phyloP scores from a whole-genome alignment of 2,797 vertebrate species.

The Acanthiza pusilla region DNA sequence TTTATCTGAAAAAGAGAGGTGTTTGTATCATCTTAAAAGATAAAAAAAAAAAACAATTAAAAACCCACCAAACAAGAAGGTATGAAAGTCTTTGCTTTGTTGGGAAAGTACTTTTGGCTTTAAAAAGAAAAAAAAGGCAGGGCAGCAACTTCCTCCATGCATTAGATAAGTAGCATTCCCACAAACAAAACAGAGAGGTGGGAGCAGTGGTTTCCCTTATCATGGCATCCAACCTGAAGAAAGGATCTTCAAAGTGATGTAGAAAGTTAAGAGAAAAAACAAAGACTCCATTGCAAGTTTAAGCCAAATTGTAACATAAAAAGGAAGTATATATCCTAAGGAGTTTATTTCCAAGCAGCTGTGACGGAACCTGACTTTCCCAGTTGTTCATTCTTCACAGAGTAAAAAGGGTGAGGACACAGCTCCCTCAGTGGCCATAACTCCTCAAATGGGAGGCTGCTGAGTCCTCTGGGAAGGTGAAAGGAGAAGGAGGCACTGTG shows the following conservation, averaged over 20 bases:
- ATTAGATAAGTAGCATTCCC: neutral
- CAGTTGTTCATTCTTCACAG: neutral
- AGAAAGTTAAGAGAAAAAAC: neutral
- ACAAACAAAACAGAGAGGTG: neutral
- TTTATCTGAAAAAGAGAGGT: neutral
- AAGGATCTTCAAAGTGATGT: neutral
- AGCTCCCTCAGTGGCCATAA: neutral
- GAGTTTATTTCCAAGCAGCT: neutral
- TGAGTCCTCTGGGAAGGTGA: neutral
- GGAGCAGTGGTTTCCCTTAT: neutral
- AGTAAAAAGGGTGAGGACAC: neutral
- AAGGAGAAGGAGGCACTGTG: neutral
- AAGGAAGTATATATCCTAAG: neutral
- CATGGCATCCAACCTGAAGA: neutral
- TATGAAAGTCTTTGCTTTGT: neutral
- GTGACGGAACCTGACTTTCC: neutral
- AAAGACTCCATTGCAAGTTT: neutral
- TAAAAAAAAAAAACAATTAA: neutral
- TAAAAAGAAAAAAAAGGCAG: rapidly evolving
- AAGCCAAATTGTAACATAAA: neutral
- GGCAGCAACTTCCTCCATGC: neutral
- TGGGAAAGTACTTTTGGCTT: neutral
- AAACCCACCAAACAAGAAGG: neutral
- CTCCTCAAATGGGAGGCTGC: neutral
- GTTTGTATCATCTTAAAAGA: neutral